Percentiles rank a stretch among this genome's conserved stretches.
These are phyloP conservation scores for Anguilla marmorata DNA, from an alignment of 2,797 vertebrate genomes.

Conservation along the genomic window DNA sequence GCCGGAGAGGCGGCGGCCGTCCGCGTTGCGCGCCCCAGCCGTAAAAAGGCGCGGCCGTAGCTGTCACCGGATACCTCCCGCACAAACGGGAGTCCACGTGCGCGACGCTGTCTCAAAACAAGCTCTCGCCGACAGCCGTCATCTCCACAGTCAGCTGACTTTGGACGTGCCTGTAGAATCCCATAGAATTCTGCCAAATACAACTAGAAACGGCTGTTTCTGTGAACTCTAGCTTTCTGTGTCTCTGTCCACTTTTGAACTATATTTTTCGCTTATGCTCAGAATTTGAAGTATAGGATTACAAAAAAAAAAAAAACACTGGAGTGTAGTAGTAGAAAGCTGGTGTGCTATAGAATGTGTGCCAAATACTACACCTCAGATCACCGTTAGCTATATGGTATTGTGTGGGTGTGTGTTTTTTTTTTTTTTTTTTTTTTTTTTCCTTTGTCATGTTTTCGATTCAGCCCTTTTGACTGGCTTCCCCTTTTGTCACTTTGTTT, in stretches of 20 bases:
- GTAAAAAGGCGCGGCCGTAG: slow-evolving; percentile 45
- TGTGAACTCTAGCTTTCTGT: background rate
- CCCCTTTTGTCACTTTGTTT: slow-evolving; percentile 5
- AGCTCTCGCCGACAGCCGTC: background rate
- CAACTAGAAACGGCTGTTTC: background rate
- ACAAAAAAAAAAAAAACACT: background rate
- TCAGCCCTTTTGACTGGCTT: background rate
- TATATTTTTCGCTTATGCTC: background rate
- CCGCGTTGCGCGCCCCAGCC: slow-evolving; percentile 37
- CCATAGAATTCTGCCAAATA: background rate
- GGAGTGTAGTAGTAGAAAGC: background rate
- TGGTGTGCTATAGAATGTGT: background rate
- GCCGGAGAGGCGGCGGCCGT: slow-evolving; percentile 55
- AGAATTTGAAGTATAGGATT: background rate
- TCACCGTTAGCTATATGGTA: background rate
- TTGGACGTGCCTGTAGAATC: background rate
- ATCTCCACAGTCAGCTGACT: background rate
- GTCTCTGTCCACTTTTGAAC: background rate
- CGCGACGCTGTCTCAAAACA: background rate
- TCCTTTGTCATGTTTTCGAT: slow-evolving; percentile 1
- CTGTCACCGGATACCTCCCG: slow-evolving; percentile 2
- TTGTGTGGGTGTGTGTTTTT: background rate
- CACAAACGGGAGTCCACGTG: background rate
- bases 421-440: too few species aligned
- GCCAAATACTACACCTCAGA: background rate